phyloP scores from a whole-genome alignment of 1,140 invertebrate species.

The Hestina assimilis region DNA sequence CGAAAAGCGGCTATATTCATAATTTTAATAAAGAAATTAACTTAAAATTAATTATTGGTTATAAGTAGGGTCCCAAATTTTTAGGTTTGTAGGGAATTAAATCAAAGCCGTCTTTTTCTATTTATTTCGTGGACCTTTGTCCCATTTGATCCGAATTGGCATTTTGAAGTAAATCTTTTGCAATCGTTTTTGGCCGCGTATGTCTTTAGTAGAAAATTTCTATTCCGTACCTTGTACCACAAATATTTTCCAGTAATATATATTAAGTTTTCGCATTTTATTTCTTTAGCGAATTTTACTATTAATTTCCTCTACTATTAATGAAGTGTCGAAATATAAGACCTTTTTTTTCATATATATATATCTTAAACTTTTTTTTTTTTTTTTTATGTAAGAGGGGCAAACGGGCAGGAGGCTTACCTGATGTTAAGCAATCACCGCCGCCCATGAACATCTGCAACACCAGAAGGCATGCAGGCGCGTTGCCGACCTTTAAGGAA shows the following conservation, averaged over 20 bases:
- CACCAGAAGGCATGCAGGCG: no score
- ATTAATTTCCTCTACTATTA: conserved; percentile 1
- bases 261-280: conserved; percentile 10
- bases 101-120: not conserved
- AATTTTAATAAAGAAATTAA: no score
- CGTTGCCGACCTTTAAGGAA: no score
- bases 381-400: no score
- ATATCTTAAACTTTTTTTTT: no score
- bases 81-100: not conserved
- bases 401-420: no score
- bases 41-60: no score
- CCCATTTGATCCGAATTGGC: not conserved
- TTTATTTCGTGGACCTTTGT: no score
- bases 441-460: no score
- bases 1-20: no score
- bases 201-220: not conserved
- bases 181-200: not conserved
- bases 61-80: not conserved
- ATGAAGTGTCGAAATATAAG: not conserved
- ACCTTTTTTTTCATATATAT: no score
- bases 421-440: no score
- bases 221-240: conserved; percentile 2
- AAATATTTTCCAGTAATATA: conserved; percentile 11
- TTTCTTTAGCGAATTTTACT: conserved; percentile 1
- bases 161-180: not conserved